phyloP scores from a whole-genome alignment of 2,113 vertebrate species.

The Thomomys bottae region DNA sequence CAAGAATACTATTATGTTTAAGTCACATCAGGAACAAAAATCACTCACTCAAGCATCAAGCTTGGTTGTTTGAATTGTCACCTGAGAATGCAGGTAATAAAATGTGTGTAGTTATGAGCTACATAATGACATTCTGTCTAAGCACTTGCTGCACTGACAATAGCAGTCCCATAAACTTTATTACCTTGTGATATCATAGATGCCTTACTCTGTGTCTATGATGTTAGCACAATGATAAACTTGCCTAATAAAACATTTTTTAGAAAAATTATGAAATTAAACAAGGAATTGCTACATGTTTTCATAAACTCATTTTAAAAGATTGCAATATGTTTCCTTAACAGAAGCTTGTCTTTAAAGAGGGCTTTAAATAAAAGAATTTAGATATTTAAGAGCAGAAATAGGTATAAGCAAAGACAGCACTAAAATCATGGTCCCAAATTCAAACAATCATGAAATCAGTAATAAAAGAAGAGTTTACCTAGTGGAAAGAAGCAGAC shows the following conservation, averaged over 20 bases:
- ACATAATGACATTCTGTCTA: not conserved
- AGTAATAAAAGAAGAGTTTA: not conserved
- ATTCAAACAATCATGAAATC: conserved; percentile 41
- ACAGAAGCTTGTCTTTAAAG: not conserved
- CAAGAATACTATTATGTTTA: not conserved
- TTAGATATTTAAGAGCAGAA: conserved; percentile 23
- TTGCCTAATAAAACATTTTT: not conserved
- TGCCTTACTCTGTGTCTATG: not conserved
- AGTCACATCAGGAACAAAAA: not conserved
- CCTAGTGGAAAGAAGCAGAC: too few species aligned
- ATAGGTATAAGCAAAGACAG: not conserved
- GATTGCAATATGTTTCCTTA: conserved; percentile 6
- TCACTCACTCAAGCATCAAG: not conserved
- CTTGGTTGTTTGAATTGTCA: not conserved
- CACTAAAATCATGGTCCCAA: conserved; percentile 12
- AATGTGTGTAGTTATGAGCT: not conserved
- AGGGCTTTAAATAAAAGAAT: conserved; percentile 20
- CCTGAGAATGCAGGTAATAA: not conserved
- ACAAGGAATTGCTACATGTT: not conserved
- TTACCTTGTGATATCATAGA: not conserved
- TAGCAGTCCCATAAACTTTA: too few species aligned
- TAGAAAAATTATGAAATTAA: not conserved
- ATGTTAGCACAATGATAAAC: not conserved
- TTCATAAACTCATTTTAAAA: not conserved
- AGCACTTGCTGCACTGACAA: not conserved